Evolutionary conservation across 2,888 invertebrate genomes (phyloP), one percentile per base, ranked within the genome.

Genomic region (Glyphotaelius pellucidus): DNA sequence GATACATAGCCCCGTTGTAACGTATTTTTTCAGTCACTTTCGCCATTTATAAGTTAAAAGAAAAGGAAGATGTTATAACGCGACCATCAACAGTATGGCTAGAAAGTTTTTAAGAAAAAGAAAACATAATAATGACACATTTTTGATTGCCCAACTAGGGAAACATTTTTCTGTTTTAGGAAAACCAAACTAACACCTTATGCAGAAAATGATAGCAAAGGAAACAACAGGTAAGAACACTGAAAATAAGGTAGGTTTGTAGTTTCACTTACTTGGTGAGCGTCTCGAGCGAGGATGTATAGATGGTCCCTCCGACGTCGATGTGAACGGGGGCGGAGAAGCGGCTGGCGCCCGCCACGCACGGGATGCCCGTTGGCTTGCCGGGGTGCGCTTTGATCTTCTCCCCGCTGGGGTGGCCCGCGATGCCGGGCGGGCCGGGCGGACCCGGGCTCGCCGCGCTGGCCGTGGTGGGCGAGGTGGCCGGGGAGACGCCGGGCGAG

Each of bases 261-360:
- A n/a, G 7, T n/a, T 90, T 38, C 38, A 96, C 98, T 97, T 96
- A 99, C 98, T 98, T 98, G 93, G 99, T 99, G 81, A 99, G 97
- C 11, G 99, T 99, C 95, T 99, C 99, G 95, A 99, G 96, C 0
- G 99, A 99, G 9, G 99, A 99, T 0, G 99, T 99, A 95, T 99
- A 99, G 94, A 99, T 99, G 91, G 98, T 98, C 79, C 99, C 99
- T 11, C 99, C 99, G 90, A 99, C 99, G 95, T 99, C 99, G 94
- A 99, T 99, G 95, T 99, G 99, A 0, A 99, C 99, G 0, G 99
- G 99, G 3, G 99, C 99, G 91, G 99, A 99, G 95, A 98, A 98
- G 92, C 98, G 97, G 79, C 98, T 98, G 86, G 99, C 98, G 25
- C 98, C 98, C 1, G 99, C 99, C 30, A 99, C 99, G 94, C 98